Conservation (phyloP, 1,140 invertebrate genomes). For the Stenopsyche tienmushanensis region DNA sequence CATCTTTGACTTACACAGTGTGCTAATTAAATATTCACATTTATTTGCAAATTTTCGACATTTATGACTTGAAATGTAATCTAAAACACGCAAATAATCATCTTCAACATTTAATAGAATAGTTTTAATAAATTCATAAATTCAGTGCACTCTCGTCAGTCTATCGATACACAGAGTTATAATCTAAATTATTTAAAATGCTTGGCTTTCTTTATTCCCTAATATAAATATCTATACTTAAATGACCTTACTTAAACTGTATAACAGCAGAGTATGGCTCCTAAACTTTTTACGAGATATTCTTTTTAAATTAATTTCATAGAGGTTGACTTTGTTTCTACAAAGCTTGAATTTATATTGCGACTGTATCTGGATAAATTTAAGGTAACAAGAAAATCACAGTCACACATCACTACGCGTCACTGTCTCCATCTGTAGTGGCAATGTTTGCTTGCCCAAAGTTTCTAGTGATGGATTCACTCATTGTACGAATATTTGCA, state of each 20-base stretch:
- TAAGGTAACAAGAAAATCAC: slow-evolving; percentile 17
- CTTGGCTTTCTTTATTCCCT: slow-evolving; percentile 28
- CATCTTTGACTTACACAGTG: too few species aligned
- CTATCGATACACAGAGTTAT: slow-evolving; percentile 13
- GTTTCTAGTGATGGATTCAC: slow-evolving; percentile 72
- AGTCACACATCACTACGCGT: slow-evolving; percentile 50
- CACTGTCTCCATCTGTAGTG: slow-evolving; percentile 65
- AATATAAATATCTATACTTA: slow-evolving; percentile 27
- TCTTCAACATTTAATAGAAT: slow-evolving; percentile 9
- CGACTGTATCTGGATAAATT: not conserved
- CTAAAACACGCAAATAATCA: not conserved
- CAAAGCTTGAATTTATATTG: not conserved
- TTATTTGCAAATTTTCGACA: too few species aligned
- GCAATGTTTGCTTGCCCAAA: slow-evolving; percentile 66
- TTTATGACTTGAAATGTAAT: too few species aligned
- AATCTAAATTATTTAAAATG: slow-evolving; percentile 26
- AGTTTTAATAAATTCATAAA: slow-evolving; percentile 19
- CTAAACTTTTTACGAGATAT: not conserved
- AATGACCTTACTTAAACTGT: slow-evolving; percentile 28
- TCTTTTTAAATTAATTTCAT: slow-evolving; percentile 16
- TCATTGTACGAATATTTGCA: slow-evolving; percentile 73
- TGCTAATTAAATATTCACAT: too few species aligned
- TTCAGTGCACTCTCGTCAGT: slow-evolving; percentile 39
- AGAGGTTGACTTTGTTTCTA: not conserved
- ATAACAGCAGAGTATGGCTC: slow-evolving; percentile 35